Evolutionary conservation across 2,888 invertebrate genomes (phyloP).

Genomic region (Sipha maydis): DNA sequence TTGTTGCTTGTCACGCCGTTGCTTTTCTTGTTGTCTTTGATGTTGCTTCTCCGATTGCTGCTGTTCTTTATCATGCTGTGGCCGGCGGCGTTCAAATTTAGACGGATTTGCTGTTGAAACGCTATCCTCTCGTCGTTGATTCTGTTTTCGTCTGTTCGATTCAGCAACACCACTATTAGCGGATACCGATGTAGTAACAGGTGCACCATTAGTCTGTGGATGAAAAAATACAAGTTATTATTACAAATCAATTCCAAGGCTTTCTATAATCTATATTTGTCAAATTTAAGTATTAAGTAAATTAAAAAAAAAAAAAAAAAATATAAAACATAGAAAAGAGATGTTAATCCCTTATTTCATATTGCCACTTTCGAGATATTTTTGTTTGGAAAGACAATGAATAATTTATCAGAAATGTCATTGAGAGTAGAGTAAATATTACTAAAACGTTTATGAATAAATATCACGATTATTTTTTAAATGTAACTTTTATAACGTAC

Average conservation of each 20-base stretch:
- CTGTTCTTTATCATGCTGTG: not conserved
- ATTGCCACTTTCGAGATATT: too few species aligned
- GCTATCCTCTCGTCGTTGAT: not conserved
- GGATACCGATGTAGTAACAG: not conserved
- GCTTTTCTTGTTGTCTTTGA: not conserved
- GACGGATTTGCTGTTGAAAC: not conserved
- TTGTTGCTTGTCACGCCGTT: constrained; percentile 19
- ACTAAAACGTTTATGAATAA: too few species aligned
- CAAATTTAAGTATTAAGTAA: not conserved
- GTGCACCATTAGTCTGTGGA: not conserved
- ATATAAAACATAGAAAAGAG: too few species aligned
- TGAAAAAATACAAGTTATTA: not conserved
- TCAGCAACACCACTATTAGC: not conserved
- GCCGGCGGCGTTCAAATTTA: constrained; percentile 1
- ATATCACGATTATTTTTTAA: too few species aligned
- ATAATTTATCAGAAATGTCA: too few species aligned
- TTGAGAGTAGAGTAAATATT: too few species aligned
- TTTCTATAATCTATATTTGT: not conserved
- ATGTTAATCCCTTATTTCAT: too few species aligned
- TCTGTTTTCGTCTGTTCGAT: not conserved
- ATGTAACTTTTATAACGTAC: too few species aligned
- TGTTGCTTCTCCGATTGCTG: not conserved
- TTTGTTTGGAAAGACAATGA: too few species aligned
- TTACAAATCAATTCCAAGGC: not conserved
- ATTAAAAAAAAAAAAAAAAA: not conserved